Evolutionary conservation across 2,888 invertebrate species (phyloP), one percentile per base, ranked within the genome.

Genomic region (Stenolophus ochropezus): DNA sequence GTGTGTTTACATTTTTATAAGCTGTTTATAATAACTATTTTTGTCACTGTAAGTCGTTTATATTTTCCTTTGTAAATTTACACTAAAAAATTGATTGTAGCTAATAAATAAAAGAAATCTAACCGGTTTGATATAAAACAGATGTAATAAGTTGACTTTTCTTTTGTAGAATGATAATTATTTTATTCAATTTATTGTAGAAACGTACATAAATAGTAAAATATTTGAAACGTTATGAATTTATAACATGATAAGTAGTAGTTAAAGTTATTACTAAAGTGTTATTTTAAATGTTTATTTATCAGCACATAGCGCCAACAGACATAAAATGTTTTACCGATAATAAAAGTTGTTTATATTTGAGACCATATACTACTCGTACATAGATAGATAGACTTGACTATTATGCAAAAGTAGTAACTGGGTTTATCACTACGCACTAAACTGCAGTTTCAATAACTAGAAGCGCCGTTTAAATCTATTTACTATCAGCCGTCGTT

Each of bases 281-380:
- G 65, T 69, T 69, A 69, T 69, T 69, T 69, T 69, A 69, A 69
- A 69, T 69, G 65, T 69, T 69, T 69, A 33, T 69, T 69, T 69
- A 69, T 69, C 65, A 33, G 27, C 33, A 69, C 18, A 69, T 18
- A 69, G 27, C 65, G 27, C 18, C 33, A 69, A 69, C 33, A 69
- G 2, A 69, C 33, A 69, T 69, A 69, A 69, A 69, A 69, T 69
- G 33, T 27, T 69, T 69, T 69, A 33, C 65, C 14, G 65, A 69
- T 69, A 69, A 69, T 69, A 69, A 69, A 65, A 69, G 65, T 69
- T 69, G 65, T 69, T 69, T 69, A 69, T 69, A 69, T 69, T 33
- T 33, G 16, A 18, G 16, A 14, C 65, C 33, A 11, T 33, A 58
- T 58, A 61, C 16, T 27, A 61, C 61, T 61, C 14, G 14, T 61